Conservation (phyloP, 2,113 vertebrate species). For the Tupaia chinensis region DNA sequence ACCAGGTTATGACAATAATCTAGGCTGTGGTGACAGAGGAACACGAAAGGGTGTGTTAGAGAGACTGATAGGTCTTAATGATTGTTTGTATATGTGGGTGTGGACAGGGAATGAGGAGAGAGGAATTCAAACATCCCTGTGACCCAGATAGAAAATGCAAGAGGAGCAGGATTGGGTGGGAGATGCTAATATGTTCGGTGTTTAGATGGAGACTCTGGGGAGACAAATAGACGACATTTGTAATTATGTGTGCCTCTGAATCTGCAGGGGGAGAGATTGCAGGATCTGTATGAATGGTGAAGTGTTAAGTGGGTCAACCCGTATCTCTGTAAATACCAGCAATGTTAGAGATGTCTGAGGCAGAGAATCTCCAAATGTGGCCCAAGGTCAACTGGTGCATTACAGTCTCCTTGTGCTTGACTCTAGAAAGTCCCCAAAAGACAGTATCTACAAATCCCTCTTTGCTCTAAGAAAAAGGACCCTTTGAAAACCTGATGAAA, state of each 20-base stretch:
- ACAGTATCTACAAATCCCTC: not conserved
- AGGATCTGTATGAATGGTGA: not conserved
- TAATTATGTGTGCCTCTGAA: not conserved
- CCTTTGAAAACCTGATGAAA: slow-evolving; percentile 11
- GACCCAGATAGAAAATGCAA: slow-evolving; percentile 40
- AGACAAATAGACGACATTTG: not conserved
- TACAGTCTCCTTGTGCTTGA: not conserved
- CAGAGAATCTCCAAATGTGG: not conserved
- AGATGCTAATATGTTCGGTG: not conserved
- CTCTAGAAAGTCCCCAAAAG: not conserved
- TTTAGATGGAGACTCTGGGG: not conserved
- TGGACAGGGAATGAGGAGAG: slow-evolving; percentile 2
- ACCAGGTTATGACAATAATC: slow-evolving; percentile 3
- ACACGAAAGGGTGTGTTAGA: not conserved
- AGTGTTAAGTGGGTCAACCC: not conserved
- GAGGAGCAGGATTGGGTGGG: not conserved
- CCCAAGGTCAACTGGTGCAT: not conserved
- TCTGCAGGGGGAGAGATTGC: not conserved
- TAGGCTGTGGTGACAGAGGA: not conserved
- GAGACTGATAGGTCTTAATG: slow-evolving; percentile 27
- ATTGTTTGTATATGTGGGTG: not conserved
- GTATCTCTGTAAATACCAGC: not conserved
- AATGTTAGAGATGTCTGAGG: not conserved
- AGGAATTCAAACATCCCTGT: not conserved
- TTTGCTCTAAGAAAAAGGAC: not conserved